These are phyloP conservation scores for Paracanthobrama guichenoti DNA, from an alignment of 2,113 vertebrate species.

Conservation along the genomic window DNA sequence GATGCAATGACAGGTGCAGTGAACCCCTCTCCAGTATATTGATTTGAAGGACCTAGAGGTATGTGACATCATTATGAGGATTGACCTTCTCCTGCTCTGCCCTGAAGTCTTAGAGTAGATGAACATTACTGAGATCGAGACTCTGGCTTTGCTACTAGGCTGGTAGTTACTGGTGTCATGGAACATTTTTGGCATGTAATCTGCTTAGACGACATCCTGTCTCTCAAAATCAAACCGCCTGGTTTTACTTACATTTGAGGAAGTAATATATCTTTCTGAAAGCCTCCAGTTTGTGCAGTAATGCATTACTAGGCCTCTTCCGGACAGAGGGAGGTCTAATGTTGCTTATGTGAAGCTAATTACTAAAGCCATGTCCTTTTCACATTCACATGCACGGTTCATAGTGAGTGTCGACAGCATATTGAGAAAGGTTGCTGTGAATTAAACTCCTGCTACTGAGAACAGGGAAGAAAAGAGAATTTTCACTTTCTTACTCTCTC, in stretches of 20 bases:
- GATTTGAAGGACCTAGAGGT: constrained; percentile 77
- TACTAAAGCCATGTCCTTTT: constrained; percentile 67
- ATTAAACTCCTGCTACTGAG: constrained; percentile 69
- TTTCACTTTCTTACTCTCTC: background rate
- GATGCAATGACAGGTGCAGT: constrained; percentile 70
- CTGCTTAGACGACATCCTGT: constrained; percentile 76
- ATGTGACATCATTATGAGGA: constrained; percentile 80
- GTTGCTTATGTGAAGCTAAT: constrained; percentile 58
- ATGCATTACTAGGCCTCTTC: background rate
- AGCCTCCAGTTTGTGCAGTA: background rate
- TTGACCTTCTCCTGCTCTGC: constrained; percentile 77
- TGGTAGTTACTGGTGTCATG: constrained; percentile 60
- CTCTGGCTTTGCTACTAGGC: constrained; percentile 42
- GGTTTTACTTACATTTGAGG: constrained; percentile 50
- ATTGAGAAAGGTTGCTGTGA: constrained; percentile 54
- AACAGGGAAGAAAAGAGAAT: constrained; percentile 62
- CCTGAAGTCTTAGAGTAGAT: constrained; percentile 69
- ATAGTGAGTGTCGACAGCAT: constrained; percentile 68
- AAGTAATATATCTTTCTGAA: background rate
- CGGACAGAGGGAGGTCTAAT: background rate
- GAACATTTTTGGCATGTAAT: constrained; percentile 73
- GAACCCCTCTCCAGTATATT: constrained; percentile 67
- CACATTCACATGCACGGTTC: constrained; percentile 46
- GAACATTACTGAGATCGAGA: constrained; percentile 33
- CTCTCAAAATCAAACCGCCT: constrained; percentile 64